phyloP scores from a whole-genome alignment of 2,888 invertebrate genomes.

The Pocota personata region DNA sequence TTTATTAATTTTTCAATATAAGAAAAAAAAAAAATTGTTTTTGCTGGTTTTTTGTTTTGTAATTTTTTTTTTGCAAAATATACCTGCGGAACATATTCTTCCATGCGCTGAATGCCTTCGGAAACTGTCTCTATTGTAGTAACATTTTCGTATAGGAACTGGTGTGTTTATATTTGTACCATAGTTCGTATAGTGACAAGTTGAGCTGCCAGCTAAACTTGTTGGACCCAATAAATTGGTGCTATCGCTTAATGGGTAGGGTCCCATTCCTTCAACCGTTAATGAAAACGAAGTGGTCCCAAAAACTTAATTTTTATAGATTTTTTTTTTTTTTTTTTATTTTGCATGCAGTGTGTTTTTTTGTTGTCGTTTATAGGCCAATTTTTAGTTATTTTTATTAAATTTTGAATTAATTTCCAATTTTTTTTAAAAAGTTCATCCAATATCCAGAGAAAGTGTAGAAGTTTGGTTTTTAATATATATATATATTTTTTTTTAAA shows the following conservation, averaged over 20 bases:
- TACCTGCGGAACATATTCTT: constrained; percentile 82
- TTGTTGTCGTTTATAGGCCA: constrained; percentile 67
- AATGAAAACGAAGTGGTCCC: constrained; percentile 83
- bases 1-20: constrained; percentile 24
- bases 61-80: constrained; percentile 52
- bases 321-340: constrained; percentile 75
- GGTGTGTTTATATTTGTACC: constrained; percentile 83
- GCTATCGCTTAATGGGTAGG: constrained; percentile 83
- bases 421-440: constrained; percentile 63
- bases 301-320: constrained; percentile 81
- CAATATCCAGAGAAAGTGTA: constrained; percentile 69
- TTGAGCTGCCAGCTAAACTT: constrained; percentile 79
- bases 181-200: constrained; percentile 82
- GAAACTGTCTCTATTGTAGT: constrained; percentile 82
- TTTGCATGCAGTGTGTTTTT: constrained; percentile 67
- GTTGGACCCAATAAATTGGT: constrained; percentile 83
- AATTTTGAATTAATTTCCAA: constrained; percentile 48
- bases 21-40: constrained; percentile 49
- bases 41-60: constrained; percentile 68
- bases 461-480: constrained; percentile 58
- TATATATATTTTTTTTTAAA: constrained; percentile 72
- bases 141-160: constrained; percentile 82
- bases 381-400: constrained; percentile 36
- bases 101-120: constrained; percentile 83
- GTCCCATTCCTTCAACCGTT: constrained; percentile 83